A percentile compares a stretch with the other conserved stretches of the same genome.
Evolutionary conservation across 2,888 invertebrate genomes (phyloP).

Genomic region (Troglohyphantes excavatus): DNA sequence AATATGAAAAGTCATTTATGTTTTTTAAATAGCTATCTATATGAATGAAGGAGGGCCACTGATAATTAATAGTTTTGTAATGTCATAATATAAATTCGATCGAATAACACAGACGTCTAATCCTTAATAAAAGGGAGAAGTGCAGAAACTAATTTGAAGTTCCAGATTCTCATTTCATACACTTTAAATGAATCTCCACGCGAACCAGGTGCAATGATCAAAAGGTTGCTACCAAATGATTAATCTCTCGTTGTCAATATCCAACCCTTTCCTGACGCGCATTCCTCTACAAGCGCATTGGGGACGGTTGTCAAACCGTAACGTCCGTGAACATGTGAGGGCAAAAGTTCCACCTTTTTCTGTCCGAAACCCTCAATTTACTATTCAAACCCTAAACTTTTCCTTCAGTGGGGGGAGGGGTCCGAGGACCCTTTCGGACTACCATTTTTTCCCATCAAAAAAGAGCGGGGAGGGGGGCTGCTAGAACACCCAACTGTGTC

Average conservation of each 20-base stretch:
- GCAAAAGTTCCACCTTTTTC: slow-evolving; percentile 47
- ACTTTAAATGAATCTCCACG: slow-evolving; percentile 54
- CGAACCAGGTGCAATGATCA: slow-evolving; percentile 63
- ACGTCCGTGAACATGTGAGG: slow-evolving; percentile 66
- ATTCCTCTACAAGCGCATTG: slow-evolving; percentile 54
- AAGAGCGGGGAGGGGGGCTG: slow-evolving; percentile 24
- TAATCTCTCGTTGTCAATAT: slow-evolving; percentile 63
- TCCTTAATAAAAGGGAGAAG: slow-evolving; percentile 17
- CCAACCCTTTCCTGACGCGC: slow-evolving; percentile 63
- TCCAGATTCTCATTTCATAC: slow-evolving; percentile 7
- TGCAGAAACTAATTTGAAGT: slow-evolving; percentile 26
- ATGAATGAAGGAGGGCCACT: slow-evolving; percentile 12
- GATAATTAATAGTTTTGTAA: slow-evolving; percentile 27
- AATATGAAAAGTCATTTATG: too few species aligned
- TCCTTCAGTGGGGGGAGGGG: slow-evolving; percentile 43
- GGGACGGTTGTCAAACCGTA: slow-evolving; percentile 70
- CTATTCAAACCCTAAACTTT: slow-evolving; percentile 40
- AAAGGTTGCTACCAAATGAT: slow-evolving; percentile 59
- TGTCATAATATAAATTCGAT: slow-evolving; percentile 12
- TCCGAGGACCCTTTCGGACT: slow-evolving; percentile 35
- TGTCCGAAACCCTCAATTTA: slow-evolving; percentile 71
- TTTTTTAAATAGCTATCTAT: background rate
- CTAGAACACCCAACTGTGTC: slow-evolving; percentile 53
- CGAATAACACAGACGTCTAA: slow-evolving; percentile 47
- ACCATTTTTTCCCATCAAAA: slow-evolving; percentile 65